Percentiles rank a stretch among this genome's conserved stretches.
These are phyloP conservation scores for Neosalanx taihuensis DNA, from an alignment of 2,797 vertebrate genomes.

Conservation along the genomic window DNA sequence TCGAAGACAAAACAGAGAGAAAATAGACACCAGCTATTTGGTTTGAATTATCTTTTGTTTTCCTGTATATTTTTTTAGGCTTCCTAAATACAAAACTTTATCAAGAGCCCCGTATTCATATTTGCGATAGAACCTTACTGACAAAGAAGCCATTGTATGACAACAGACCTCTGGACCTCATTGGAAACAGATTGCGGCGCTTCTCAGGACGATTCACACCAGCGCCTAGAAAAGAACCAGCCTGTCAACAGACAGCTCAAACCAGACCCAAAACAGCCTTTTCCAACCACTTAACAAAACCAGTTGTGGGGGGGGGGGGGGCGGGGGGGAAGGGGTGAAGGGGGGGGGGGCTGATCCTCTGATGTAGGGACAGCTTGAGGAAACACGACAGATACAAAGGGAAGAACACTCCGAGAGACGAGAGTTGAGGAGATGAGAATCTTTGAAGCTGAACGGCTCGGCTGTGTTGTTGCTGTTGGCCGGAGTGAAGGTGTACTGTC, in stretches of 20 bases:
- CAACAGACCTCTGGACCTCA: slow-evolving; percentile 72
- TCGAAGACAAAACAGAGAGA: slow-evolving; percentile 74
- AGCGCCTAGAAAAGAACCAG: slow-evolving; percentile 61
- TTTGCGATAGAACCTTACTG: slow-evolving; percentile 61
- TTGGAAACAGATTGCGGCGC: slow-evolving; percentile 68
- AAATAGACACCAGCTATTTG: slow-evolving; percentile 77
- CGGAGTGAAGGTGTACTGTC: slow-evolving; percentile 58
- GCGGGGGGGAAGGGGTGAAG: slow-evolving; percentile 60
- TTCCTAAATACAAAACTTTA: slow-evolving; percentile 72
- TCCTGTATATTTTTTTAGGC: slow-evolving; percentile 50
- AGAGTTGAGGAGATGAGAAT: slow-evolving; percentile 53
- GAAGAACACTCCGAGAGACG: slow-evolving; percentile 51
- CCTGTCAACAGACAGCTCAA: slow-evolving; percentile 69
- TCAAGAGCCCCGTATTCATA: slow-evolving; percentile 66
- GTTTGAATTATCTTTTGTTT: slow-evolving; percentile 69
- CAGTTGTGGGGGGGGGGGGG: slow-evolving; percentile 56
- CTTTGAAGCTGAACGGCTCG: slow-evolving; percentile 56
- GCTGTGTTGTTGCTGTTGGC: slow-evolving; percentile 44
- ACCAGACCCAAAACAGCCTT: slow-evolving; percentile 52
- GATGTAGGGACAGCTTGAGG: slow-evolving; percentile 67
- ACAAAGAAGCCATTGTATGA: slow-evolving; percentile 73
- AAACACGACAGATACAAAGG: slow-evolving; percentile 49
- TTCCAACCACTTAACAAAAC: slow-evolving; percentile 66
- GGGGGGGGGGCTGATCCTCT: slow-evolving; percentile 67
- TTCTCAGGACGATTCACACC: slow-evolving; percentile 52